Evolutionary conservation across 1,140 invertebrate genomes (phyloP).

Genomic region (Drosophila triauraria): DNA sequence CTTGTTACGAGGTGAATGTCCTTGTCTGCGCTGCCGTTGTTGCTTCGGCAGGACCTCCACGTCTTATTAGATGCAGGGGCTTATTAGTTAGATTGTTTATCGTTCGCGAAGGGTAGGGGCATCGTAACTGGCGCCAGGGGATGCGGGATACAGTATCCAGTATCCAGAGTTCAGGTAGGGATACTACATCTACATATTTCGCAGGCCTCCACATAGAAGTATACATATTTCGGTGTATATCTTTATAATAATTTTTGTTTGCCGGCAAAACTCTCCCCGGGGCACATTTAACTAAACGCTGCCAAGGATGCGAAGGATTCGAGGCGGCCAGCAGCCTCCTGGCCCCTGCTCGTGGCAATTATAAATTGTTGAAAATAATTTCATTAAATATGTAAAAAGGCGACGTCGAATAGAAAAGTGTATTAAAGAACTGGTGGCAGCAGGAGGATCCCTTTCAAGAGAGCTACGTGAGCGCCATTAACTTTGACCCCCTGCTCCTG

Average conservation of each 20-base stretch:
- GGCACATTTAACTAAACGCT: slow-evolving; percentile 77
- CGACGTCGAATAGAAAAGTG: slow-evolving; percentile 63
- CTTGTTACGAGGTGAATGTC: not conserved
- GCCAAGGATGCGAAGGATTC: slow-evolving; percentile 16
- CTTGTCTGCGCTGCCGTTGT: not conserved
- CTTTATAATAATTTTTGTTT: slow-evolving; percentile 74
- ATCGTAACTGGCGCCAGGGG: slow-evolving; percentile 32
- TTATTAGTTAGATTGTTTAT: slow-evolving; percentile 38
- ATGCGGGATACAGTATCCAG: slow-evolving; percentile 1
- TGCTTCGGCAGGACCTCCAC: not conserved
- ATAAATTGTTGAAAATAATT: slow-evolving; percentile 84
- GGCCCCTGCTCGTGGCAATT: slow-evolving; percentile 72
- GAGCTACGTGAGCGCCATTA: slow-evolving; percentile 67
- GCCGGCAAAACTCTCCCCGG: slow-evolving; percentile 69
- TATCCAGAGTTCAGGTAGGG: slow-evolving; percentile 1
- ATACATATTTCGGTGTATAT: slow-evolving; percentile 41
- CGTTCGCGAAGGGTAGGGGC: not conserved
- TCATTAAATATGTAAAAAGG: slow-evolving; percentile 83
- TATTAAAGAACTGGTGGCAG: slow-evolving; percentile 42
- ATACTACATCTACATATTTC: slow-evolving; percentile 10
- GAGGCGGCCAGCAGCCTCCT: slow-evolving; percentile 9
- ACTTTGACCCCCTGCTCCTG: slow-evolving; percentile 34
- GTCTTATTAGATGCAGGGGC: slow-evolving; percentile 20
- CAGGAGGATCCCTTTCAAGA: slow-evolving; percentile 31
- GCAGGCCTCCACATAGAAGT: slow-evolving; percentile 2